Evolutionary conservation across 2,888 invertebrate genomes (phyloP), one percentile per base, ranked within the genome.

Genomic region (Amorpha juglandis): DNA sequence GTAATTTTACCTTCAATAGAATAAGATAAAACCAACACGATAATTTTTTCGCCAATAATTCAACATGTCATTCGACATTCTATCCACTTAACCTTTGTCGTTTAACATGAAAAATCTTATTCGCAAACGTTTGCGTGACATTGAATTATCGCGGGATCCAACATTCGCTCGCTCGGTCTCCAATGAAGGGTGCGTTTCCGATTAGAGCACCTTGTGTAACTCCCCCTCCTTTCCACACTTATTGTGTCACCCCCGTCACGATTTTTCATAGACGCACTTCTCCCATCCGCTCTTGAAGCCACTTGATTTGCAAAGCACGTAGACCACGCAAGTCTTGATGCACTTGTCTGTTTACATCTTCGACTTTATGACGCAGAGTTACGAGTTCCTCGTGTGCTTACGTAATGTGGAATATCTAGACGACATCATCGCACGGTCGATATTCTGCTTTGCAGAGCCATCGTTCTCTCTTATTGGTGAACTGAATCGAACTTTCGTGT

Each of bases 231-330:
- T 78, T 76, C 80, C 78, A 77, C 82, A 81, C 84, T 88, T 84
- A 90, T 90, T 89, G 88, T 89, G 87, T 87, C 88, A 82, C 90
- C 90, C 91, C 83, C 82, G 82, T 88, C 90, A 89, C 90, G 90
- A 91, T 91, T 92, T 92, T 92, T 92, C 91, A 91, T 90, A 89
- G 86, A 85, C 86, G 86, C 79, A 74, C 71, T 73, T 82, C 85
- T 87, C 84, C 87, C 89, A 87, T 91, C 90, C 87, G 84, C 90
- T 89, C 90, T 90, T 88, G 85, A 90, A 87, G 84, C 82, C 85
- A 91, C 92, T 92, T 92, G 91, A 93, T 93, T 92, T 92, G 88
- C 91, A 78, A 85, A 87, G 91, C 92, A 92, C 92, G 92, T 90
- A 86, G 76, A 75, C 79, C 70, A 71, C 68, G 71, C 69, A 67